Conservation (phyloP, 2,888 invertebrate species). For the Cordilura impudica region DNA sequence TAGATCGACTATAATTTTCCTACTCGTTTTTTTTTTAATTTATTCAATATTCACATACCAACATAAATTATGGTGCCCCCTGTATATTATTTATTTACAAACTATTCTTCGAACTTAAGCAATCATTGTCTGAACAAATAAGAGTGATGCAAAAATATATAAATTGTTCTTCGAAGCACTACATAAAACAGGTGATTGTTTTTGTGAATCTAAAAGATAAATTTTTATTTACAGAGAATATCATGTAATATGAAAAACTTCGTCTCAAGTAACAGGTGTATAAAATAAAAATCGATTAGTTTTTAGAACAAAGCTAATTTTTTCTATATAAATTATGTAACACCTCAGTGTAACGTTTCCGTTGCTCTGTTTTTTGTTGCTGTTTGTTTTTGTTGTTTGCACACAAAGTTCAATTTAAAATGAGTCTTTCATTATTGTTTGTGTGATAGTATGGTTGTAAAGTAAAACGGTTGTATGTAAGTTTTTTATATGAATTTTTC, state of each 20-base stretch:
- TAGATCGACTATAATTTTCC: too few relatives aligned
- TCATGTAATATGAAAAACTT: slow-evolving; percentile 42
- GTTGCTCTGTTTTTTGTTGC: not conserved
- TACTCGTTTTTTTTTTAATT: too few relatives aligned
- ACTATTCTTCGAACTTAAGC: too few relatives aligned
- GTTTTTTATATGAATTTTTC: slow-evolving; percentile 35
- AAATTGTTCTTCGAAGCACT: too few relatives aligned
- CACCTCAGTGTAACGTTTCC: slow-evolving; percentile 38
- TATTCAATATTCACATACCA: too few relatives aligned
- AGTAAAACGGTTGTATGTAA: slow-evolving; percentile 15
- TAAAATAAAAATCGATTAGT: slow-evolving; percentile 56
- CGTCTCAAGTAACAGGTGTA: slow-evolving; percentile 53
- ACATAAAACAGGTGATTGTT: too few relatives aligned
- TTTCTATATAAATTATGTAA: slow-evolving; percentile 20
- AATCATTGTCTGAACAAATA: too few relatives aligned
- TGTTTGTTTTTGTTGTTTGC: not conserved
- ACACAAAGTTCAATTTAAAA: slow-evolving; percentile 55
- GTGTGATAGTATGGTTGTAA: not conserved
- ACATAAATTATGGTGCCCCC: too few relatives aligned
- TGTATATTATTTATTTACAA: too few relatives aligned
- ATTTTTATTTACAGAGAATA: slow-evolving; percentile 28
- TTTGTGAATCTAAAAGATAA: too few relatives aligned
- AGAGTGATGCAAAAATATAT: too few relatives aligned
- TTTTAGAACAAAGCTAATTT: slow-evolving; percentile 12
- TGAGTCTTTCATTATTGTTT: slow-evolving; percentile 38